A percentile compares a stretch with the other conserved stretches of the same genome.
Evolutionary conservation across 1,140 invertebrate genomes (phyloP).

Genomic region (Bombus confusus): DNA sequence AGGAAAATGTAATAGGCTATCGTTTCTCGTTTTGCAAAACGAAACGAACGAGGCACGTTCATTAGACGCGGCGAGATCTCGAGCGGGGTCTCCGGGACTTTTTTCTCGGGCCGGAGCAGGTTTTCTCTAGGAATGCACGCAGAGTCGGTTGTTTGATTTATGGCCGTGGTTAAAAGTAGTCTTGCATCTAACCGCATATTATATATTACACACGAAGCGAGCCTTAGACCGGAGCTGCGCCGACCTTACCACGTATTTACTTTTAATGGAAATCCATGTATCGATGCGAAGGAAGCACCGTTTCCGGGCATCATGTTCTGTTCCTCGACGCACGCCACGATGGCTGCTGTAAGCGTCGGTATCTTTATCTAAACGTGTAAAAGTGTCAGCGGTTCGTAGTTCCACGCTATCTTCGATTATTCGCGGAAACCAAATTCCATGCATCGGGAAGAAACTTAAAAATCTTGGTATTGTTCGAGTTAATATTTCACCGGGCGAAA

Average conservation of each 20-base stretch:
- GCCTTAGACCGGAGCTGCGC: conserved; percentile 17
- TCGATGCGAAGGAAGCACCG: not conserved
- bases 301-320: not conserved
- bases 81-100: conserved; percentile 27
- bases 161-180: conserved; percentile 63
- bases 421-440: not conserved
- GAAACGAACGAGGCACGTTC: conserved; percentile 17
- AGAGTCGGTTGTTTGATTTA: conserved; percentile 71
- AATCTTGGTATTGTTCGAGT: not conserved
- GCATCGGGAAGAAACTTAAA: not conserved
- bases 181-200: conserved; percentile 69
- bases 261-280: conserved; percentile 24
- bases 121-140: conserved; percentile 74
- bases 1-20: conserved; percentile 11
- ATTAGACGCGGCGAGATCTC: conserved; percentile 55
- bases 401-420: not conserved
- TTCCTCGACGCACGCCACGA: not conserved
- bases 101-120: conserved; percentile 68
- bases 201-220: conserved; percentile 60
- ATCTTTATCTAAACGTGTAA: not conserved
- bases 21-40: conserved; percentile 19
- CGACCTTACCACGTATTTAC: conserved; percentile 16
- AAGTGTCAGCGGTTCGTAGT: not conserved
- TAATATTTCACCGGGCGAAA: not conserved
- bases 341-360: no score